Base-by-base conservation (phyloP, 2,113 vertebrate species). In the Atherinomorus stipes region DNA sequence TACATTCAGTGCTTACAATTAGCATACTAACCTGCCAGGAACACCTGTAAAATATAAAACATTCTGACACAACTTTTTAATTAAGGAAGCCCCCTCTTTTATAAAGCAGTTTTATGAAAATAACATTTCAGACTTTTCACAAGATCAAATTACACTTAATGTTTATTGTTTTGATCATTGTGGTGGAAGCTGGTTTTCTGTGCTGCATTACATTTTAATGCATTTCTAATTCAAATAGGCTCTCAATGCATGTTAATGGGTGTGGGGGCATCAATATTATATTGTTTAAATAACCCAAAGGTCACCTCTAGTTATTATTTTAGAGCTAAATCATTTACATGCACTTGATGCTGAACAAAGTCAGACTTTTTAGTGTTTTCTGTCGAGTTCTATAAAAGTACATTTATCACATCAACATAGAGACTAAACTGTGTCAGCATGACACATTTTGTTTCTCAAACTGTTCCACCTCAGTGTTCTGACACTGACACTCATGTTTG, bases 341-440 rank as follows among this genome's bases (percentile, higher is more conserved):
- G 23, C 38, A 60, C 42, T 21, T 25, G 37, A 60, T 23, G 7
- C 9, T 15, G 9, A 44, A 42, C 44, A 38, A 21, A 16, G 9
- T 18, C 28, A 21, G 31, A 58, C 1, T 19, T 23, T 12, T 16
- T 12, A 15, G 38, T 42, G 37, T 18, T 60, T 44, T 25, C 10
- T 45, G 59, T 1, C 40, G 15, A 1, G 15, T 61, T 7, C 18
- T 28, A 23, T 45, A 22, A 9, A 11, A 40, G 49, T 28, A 38
- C 78, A 70, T 85, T 75, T 11, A 59, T 81, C 80, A 68, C 54
- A 68, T 70, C 56, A 60, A 2, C 4, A 60, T 22, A 12, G 56
- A 66, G 19, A 31, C 42, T 13, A 22, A 83, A 38, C 68, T 11
- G 63, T 25, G n/a, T 75, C 72, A 85, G 40, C 50, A 0, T 65